Conservation (phyloP, 2,888 invertebrate genomes). For the Spicauda simplicius region DNA sequence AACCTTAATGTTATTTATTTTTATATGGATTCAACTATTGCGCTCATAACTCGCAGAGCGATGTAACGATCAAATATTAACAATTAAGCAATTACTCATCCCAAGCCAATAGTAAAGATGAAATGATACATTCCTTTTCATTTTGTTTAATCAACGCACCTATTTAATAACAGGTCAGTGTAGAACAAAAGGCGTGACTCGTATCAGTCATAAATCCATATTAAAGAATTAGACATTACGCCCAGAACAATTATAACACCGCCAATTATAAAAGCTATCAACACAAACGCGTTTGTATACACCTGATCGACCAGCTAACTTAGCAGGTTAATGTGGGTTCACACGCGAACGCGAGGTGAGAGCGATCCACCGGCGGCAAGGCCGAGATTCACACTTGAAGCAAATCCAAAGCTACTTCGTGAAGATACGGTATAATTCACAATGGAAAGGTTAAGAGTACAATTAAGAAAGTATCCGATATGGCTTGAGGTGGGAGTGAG, state of each 20-base stretch:
- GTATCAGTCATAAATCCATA: constrained; percentile 71
- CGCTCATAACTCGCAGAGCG: not conserved
- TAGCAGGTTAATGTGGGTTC: constrained; percentile 80
- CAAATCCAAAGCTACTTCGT: constrained; percentile 63
- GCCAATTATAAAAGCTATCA: constrained; percentile 71
- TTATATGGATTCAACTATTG: not conserved
- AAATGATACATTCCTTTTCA: constrained; percentile 51
- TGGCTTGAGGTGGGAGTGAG: constrained; percentile 52
- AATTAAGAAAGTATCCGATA: constrained; percentile 84
- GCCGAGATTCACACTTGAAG: constrained; percentile 69
- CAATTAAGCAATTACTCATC: constrained; percentile 30
- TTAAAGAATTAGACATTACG: constrained; percentile 74
- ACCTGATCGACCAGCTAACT: constrained; percentile 71
- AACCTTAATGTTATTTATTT: too few relatives aligned
- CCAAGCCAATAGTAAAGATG: constrained; percentile 26
- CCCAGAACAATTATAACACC: constrained; percentile 65
- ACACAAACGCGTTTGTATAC: constrained; percentile 49
- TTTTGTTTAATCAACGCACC: constrained; percentile 38
- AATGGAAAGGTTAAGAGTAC: constrained; percentile 65
- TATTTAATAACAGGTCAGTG: constrained; percentile 38
- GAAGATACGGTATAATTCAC: constrained; percentile 74
- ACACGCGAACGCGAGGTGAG: constrained; percentile 83
- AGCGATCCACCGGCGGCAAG: constrained; percentile 82
- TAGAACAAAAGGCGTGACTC: constrained; percentile 71
- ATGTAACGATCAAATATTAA: constrained; percentile 8